Base-by-base conservation (phyloP, 2,797 vertebrate genomes). In the Potorous gilbertii region DNA sequence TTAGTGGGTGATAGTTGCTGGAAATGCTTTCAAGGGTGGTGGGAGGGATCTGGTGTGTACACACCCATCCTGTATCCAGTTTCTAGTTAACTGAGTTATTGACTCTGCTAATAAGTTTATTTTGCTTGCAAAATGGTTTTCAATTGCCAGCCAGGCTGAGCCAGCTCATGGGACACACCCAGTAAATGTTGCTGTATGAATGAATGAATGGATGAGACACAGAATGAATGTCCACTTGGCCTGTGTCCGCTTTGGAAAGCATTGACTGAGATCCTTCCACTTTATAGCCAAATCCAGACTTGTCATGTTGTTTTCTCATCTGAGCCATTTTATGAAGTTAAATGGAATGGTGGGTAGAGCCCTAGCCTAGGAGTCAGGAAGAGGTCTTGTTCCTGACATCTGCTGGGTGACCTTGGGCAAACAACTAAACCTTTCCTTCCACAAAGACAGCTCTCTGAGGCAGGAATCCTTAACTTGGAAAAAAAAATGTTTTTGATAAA, bases 271-370 rank as follows among this genome's bases (percentile, higher is more conserved):
- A 12, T 97, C 55, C 94, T 90, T 91, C 94, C 87, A 66, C 50
- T 95, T 18, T 92, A 16, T 92, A 94, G 90, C 66, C 40, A 89
- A 97, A 96, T 92, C 94, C 94, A 95, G 55, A 29, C 74, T 87
- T 50, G 9, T 87, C 74, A 27, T 27, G 27, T 46, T 87, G 40
- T 87, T 87, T 87, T 87, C 40, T 50, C 21, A 50, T 50, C 40
- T 87, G 40, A 87, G 40, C 9, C 74, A 87, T 46, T 87, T 46
- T 27, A 87, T 87, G 40, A 87, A 46, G 24, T 87, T 27, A 24
- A 87, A 50, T 50, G 74, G 74, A 87, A 46, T 87, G 21, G 40
- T 27, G 40, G 74, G 21, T 50, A 27, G 74, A 87, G 40, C 12
- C 13, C 9, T 50, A 50, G 74, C 21, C 21, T 27, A 46, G 74